Evolutionary conservation across 1,140 invertebrate species (phyloP), one percentile per base, ranked within the genome.

Genomic region (Pseudoatta argentina): DNA sequence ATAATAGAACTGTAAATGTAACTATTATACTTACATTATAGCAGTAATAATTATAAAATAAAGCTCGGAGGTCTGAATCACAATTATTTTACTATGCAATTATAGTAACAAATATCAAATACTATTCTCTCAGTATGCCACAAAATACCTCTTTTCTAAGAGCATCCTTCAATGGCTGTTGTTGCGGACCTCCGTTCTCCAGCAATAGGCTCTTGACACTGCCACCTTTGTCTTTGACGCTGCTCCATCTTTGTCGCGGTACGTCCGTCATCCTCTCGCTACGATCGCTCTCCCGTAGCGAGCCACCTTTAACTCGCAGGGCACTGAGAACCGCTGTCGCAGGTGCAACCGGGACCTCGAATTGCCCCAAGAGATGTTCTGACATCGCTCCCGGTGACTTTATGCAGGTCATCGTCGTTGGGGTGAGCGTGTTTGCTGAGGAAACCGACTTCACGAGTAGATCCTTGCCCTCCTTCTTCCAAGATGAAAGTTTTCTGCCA

Each of bases 371-470:
- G 81, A 95, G 93, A 92, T 95, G 94, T 91, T 95, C 94, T 87
- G 95, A 95, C 94, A 95, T 95, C 69, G 93, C 91, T 91, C 93
- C 88, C 85, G 95, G 94, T 82, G 94, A 95, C 88, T 95, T 95
- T 71, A 95, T 94, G 87, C 93, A 94, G 8, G 94, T 94, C 95
- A 95, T 95, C 24, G 94, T 93, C n/a, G 90, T 91, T 6, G 93
- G 92, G 12, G 93, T 92, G 85, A 95, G 92, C 89, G 94, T 94
- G 91, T 94, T 94, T 82, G 93, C 93, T 21, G 94, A 92, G 0
- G 93, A 94, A 0, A 94, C 92, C 10, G 94, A 95, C 88, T 95
- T 93, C 8, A 94, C 92, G 39, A 93, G 73, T 3, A 93, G 79
- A 83, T 93, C 92, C 77, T 93, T 93, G 34, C 92, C 82, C 63